Evolutionary conservation across 2,888 invertebrate genomes (phyloP).

Genomic region (Andrena dorsata): DNA sequence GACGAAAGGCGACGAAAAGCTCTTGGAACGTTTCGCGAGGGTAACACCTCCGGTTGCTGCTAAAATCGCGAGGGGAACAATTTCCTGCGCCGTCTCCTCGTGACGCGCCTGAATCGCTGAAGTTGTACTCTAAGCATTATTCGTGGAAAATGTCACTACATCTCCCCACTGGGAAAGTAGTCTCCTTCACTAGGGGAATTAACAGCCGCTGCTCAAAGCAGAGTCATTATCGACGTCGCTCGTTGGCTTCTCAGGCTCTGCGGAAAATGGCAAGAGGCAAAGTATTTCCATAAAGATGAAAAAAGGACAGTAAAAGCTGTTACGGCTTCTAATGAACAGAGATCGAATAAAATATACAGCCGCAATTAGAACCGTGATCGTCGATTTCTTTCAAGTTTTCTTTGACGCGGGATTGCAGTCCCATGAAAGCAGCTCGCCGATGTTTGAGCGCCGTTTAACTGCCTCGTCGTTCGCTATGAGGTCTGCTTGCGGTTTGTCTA

Average conservation of each 20-base stretch:
- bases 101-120: too few species aligned
- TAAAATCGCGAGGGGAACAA: too few species aligned
- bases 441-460: neutral
- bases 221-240: constrained; percentile 40
- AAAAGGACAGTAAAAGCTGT: neutral
- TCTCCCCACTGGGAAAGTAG: constrained; percentile 4
- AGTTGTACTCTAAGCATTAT: too few species aligned
- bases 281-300: neutral
- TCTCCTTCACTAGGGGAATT: neutral
- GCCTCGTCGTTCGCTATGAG: neutral
- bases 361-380: neutral
- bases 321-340: constrained; percentile 13
- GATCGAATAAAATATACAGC: constrained; percentile 19
- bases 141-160: too few species aligned
- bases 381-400: neutral
- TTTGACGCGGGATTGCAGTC: neutral
- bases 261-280: constrained; percentile 14
- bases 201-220: neutral
- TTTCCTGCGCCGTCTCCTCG: too few species aligned
- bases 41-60: neutral
- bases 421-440: neutral
- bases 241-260: constrained; percentile 16
- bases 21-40: neutral
- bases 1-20: neutral
- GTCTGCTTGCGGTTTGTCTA: neutral